Conservation (phyloP, 2,113 vertebrate species). For the Centrocercus urophasianus region DNA sequence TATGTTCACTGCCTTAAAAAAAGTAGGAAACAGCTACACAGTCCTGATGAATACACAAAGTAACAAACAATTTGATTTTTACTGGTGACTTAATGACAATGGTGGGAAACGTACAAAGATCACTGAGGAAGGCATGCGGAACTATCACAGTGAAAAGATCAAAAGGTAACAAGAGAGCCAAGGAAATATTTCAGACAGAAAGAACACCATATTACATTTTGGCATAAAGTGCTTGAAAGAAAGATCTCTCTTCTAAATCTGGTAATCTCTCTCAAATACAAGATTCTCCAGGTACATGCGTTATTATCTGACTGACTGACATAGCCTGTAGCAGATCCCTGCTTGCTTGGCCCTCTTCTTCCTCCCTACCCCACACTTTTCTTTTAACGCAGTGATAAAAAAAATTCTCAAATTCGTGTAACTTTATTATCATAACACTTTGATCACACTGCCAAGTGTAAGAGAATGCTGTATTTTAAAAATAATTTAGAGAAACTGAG, state of each 20-base stretch:
- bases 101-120: background rate
- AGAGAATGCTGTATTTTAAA: background rate
- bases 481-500: background rate
- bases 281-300: background rate
- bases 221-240: background rate
- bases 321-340: background rate
- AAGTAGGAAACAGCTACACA: background rate
- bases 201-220: background rate
- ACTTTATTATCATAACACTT: background rate
- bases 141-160: background rate
- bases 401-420: background rate
- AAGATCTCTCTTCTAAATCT: background rate
- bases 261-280: background rate
- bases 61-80: background rate
- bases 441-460: background rate
- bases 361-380: background rate
- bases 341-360: background rate
- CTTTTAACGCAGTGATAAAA: background rate
- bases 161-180: background rate
- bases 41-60: background rate
- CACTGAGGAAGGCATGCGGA: background rate
- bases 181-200: background rate
- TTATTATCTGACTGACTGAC: background rate
- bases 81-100: background rate
- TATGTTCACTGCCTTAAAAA: background rate